These are phyloP conservation scores for Calliopsis andreniformis DNA, from an alignment of 1,140 invertebrate species.

Conservation along the genomic window DNA sequence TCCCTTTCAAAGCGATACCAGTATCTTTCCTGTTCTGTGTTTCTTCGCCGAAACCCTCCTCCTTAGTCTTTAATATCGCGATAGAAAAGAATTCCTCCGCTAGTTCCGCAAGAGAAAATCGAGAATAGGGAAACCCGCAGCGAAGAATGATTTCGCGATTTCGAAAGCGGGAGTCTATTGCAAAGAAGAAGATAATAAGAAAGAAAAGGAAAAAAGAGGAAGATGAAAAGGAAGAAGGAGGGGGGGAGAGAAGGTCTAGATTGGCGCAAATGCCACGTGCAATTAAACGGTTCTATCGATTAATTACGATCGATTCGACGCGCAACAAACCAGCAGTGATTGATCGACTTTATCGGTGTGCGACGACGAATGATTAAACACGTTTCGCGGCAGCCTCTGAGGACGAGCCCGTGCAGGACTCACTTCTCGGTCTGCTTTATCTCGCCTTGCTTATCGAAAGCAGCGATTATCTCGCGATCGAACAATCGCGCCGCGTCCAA, in stretches of 20 bases:
- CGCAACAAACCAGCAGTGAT: slow-evolving; percentile 63
- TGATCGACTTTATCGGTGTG: slow-evolving; percentile 65
- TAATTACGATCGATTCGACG: slow-evolving; percentile 69
- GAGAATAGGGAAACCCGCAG: neutral
- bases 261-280: slow-evolving; percentile 69
- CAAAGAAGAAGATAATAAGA: neutral
- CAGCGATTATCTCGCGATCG: slow-evolving; percentile 24
- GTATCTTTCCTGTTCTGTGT: too few species aligned
- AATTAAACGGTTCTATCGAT: slow-evolving; percentile 66
- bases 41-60: too few species aligned
- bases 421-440: neutral
- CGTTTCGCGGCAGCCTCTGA: slow-evolving; percentile 12
- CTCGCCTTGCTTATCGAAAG: slow-evolving; percentile 19
- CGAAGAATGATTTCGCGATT: slow-evolving; percentile 11
- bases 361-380: slow-evolving; percentile 48
- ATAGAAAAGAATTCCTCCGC: neutral
- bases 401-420: neutral
- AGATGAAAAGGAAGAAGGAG: neutral
- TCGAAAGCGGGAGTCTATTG: slow-evolving; percentile 2
- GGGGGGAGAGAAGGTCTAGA: neutral
- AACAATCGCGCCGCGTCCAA: slow-evolving; percentile 7
- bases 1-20: too few species aligned
- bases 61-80: too few species aligned
- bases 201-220: slow-evolving; percentile 7
- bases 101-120: neutral